phyloP scores from a whole-genome alignment of 2,797 vertebrate genomes.

The Enteromius afrohamiltoni region DNA sequence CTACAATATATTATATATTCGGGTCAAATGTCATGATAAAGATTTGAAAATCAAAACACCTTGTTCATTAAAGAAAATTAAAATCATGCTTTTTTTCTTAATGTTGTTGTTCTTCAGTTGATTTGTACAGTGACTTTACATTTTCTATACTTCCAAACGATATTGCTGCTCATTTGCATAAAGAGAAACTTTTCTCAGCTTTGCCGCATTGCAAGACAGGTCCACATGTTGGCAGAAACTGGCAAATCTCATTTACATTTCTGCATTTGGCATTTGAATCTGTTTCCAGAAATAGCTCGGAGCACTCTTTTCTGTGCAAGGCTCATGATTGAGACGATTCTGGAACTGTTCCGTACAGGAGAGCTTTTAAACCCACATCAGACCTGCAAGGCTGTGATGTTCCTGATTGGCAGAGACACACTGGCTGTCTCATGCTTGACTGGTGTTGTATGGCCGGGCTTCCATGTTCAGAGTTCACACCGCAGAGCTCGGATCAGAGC shows the following conservation, averaged over 20 bases:
- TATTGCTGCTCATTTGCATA: neutral
- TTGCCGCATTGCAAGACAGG: neutral
- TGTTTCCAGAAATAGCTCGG: neutral
- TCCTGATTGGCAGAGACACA: slow-evolving; percentile 4
- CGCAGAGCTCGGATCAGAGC: neutral
- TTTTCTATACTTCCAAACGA: neutral
- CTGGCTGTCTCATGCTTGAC: neutral
- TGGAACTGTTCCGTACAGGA: neutral
- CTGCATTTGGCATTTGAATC: neutral
- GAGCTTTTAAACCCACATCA: slow-evolving; percentile 5
- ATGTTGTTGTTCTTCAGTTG: neutral
- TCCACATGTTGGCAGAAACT: neutral
- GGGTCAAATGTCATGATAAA: neutral
- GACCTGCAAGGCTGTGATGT: neutral
- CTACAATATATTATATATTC: neutral
- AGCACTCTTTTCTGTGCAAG: neutral
- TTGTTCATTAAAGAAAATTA: neutral
- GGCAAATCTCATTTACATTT: slow-evolving; percentile 3
- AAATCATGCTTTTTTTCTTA: neutral
- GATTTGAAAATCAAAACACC: neutral
- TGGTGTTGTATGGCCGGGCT: neutral
- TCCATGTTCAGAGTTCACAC: neutral
- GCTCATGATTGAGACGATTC: neutral
- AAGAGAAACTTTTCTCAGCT: neutral
- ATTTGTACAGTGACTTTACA: neutral